Evolutionary conservation across 1,140 invertebrate genomes (phyloP).

Genomic region (Aplysia californica): DNA sequence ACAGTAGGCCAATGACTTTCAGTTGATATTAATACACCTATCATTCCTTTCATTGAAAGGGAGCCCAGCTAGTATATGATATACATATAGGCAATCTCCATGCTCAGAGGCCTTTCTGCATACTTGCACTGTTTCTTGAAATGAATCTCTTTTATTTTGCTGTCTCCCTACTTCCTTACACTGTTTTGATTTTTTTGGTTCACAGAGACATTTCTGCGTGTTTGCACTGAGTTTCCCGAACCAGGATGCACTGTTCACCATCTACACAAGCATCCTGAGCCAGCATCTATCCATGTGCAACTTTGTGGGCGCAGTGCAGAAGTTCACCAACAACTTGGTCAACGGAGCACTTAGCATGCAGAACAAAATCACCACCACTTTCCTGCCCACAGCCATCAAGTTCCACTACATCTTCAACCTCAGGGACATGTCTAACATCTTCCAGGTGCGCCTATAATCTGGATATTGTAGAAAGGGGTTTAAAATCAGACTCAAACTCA

Average conservation of each 20-base stretch:
- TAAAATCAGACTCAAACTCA: no score
- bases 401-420: conserved; percentile 98
- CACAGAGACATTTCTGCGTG: conserved; percentile 88
- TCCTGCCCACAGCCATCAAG: conserved; percentile 94
- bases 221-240: conserved; percentile 95
- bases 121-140: not conserved
- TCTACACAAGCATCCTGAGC: conserved; percentile 81
- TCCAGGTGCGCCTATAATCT: no score
- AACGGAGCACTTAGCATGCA: conserved; percentile 86
- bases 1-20: no score
- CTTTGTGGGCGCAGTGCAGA: conserved; percentile 73
- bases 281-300: conserved; percentile 87
- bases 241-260: conserved; percentile 84
- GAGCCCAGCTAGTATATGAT: no score
- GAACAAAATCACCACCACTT: conserved; percentile 85
- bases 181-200: conserved; percentile 48
- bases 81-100: no score
- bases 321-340: conserved; percentile 78
- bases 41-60: no score
- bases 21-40: no score
- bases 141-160: not conserved
- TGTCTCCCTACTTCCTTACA: not conserved
- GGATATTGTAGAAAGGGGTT: no score
- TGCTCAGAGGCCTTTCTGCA: no score
- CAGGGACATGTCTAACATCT: conserved; percentile 90